Conservation (phyloP, 2,888 invertebrate species). For the Yponomeuta evonymella region DNA sequence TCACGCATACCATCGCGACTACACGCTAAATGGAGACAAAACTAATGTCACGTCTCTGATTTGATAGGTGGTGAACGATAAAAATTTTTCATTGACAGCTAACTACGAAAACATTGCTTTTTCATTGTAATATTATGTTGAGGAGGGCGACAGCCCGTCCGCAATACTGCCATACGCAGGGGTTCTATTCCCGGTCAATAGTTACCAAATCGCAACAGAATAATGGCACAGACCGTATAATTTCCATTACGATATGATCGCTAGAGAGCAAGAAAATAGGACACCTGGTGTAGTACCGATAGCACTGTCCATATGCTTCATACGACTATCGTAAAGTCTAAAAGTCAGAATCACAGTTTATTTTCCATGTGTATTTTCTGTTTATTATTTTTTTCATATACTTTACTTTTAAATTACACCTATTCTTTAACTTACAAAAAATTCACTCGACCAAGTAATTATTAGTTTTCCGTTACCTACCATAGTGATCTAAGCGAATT, state of each 20-base stretch:
- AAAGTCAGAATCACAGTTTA: constrained; percentile 77
- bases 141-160: background rate
- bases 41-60: constrained; percentile 3
- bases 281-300: background rate
- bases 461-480: constrained; percentile 65
- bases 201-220: background rate
- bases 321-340: constrained; percentile 67
- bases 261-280: background rate
- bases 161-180: background rate
- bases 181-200: background rate
- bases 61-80: constrained; percentile 12
- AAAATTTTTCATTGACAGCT: constrained; percentile 19
- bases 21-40: background rate
- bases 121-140: constrained; percentile 9
- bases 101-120: constrained; percentile 22
- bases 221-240: background rate
- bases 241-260: background rate
- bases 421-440: constrained; percentile 57
- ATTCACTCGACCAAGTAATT: constrained; percentile 65
- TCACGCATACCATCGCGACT: constrained; percentile 11
- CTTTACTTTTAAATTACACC: constrained; percentile 30
- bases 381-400: constrained; percentile 33
- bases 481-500: constrained; percentile 61
- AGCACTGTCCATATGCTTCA: constrained; percentile 45
- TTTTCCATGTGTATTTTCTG: constrained; percentile 70